Evolutionary conservation across 1,140 invertebrate species (phyloP), one percentile per base, ranked within the genome.

Genomic region (Drosophila willistoni): DNA sequence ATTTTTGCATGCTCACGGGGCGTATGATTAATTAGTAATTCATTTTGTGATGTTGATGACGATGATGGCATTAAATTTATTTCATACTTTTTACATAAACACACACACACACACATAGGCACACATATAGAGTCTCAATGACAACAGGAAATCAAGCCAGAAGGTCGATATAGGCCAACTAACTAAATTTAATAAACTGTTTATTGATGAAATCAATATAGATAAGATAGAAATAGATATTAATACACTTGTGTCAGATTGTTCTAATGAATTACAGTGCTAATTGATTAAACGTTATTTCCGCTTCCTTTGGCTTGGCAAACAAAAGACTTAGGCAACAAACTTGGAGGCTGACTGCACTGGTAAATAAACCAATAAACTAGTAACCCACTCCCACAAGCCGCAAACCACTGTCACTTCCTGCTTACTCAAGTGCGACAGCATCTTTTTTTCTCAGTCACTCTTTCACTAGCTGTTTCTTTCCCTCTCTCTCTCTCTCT

Each of bases 241-340:
- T 80, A 82, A 77, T 81, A 77, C 47, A 34, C 65, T 60, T 42
- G 29, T 72, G 42, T 36, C 63, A 61, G 19, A 36, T 17, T n/a
- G 44, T 51, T 51, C 64, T 61, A 55, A 61, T 29, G 39, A 51
- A 76, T 17, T 19, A 22, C 22, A 22, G 17, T 51, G 44, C 10
- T 51, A 51, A 51, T 51, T 51, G 19, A 22, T 22, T 51, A 19
- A 51, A 19, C 44, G 2, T 22, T 22, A 34, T 34, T 77, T 77
- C 56, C 68, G 61, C 69, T 81, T 81, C 79, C 72, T 72, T 34
- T 57, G 36, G 33, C 17, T 0, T 1, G 3, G 51, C 74, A 79
- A 87, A 86, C 76, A 71, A 87, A 80, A 64, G 84, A 83, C 83
- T 87, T 79, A 77, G 68, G 84, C 79, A 87, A 89, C 83, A 65